Percentiles rank a stretch among this genome's conserved stretches.
These are phyloP conservation scores for Cheilosia scutellata DNA, from an alignment of 2,888 invertebrate species.

Conservation along the genomic window DNA sequence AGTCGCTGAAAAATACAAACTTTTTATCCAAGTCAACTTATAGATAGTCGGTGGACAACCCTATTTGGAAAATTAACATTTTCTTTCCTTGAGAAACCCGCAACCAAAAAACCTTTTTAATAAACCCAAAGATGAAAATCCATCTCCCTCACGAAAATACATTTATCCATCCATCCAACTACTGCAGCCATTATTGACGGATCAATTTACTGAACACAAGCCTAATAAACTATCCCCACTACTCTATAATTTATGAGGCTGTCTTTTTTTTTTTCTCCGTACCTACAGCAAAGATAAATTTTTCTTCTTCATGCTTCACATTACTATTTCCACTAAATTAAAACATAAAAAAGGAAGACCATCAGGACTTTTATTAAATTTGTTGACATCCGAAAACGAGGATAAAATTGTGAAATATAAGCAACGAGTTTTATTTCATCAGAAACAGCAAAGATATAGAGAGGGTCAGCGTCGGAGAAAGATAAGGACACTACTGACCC, in stretches of 20 bases:
- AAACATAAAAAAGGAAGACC: constrained; percentile 69
- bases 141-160: not conserved
- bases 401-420: constrained; percentile 72
- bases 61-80: too few species aligned
- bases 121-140: not conserved
- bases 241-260: constrained; percentile 55
- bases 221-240: constrained; percentile 51
- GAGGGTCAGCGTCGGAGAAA: not conserved
- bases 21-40: too few species aligned
- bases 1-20: too few species aligned
- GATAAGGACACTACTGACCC: constrained; percentile 36
- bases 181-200: constrained; percentile 36
- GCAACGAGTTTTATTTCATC: constrained; percentile 65
- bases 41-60: too few species aligned
- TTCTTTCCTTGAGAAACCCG: too few species aligned
- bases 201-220: constrained; percentile 57
- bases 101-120: not conserved
- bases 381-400: constrained; percentile 72
- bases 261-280: not conserved
- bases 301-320: constrained; percentile 14
- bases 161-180: not conserved
- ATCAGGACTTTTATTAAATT: constrained; percentile 73
- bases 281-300: constrained; percentile 9
- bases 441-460: constrained; percentile 7
- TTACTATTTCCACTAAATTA: constrained; percentile 72